Evolutionary conservation across 2,888 invertebrate species (phyloP), one percentile per base, ranked within the genome.

Genomic region (Sylvicola cinctus): DNA sequence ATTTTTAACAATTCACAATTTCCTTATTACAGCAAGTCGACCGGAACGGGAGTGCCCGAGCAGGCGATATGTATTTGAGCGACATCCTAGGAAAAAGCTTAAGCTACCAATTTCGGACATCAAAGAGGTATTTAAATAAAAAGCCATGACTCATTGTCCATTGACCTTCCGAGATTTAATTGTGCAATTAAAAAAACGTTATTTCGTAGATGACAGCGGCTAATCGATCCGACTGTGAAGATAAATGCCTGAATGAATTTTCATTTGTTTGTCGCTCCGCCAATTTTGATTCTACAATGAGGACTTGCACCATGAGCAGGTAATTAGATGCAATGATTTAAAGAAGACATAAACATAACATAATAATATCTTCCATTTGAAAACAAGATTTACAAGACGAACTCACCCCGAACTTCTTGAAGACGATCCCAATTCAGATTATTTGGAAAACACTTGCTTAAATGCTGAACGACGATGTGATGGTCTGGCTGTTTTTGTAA

Each of bases 21-120:
- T 25, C 11, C 48, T 8, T 25, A 25, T 25, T 8, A 6, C 45
- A 79, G 78, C 87, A 5, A 80, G 75, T 54, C 70, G 84, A 46
- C 80, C 87, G 15, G 85, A 84, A 55, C 65, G 84, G 34, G 84
- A 88, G 56, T 88, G 88, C 46, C 81, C 87, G 1, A 84, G 84
- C 41, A 68, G 87, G 30, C 70, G 80, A 31, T 88, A 87, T 55
- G 78, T 85, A 7, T 87, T 85, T 49, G 88, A 88, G 54, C 66
- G 87, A 36, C 83, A 85, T 50, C 78, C 83, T 2, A 65, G 83
- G 12, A 85, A 84, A 49, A 80, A 83, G 42, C 54, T 85, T 34
- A 83, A 83, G 51, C 62, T 85, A 16, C 77, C 80, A 11, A 61
- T 76, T 28, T 74, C 79, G 5, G 84, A 84, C 49, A 65, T 81